Base-by-base conservation (phyloP, 2,113 vertebrate genomes). In the Actenoides hombroni region DNA sequence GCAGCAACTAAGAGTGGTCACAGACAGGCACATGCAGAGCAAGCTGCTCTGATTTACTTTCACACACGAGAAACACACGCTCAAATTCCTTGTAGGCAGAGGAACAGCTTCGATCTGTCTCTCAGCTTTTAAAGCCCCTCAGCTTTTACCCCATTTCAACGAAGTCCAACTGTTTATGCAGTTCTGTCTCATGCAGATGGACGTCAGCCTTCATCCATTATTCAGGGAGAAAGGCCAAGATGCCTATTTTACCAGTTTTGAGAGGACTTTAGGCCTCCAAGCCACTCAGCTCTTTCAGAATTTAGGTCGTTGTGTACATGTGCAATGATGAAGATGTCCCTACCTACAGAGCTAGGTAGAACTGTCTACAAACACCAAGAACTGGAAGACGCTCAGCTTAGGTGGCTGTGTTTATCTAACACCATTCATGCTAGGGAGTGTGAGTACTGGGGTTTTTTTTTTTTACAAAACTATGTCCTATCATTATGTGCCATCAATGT, bases 1-100 rank as follows among this genome's bases (percentile, higher is more conserved):
- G 59, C 31, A 83, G 73, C 33, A 26, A 19, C n/a, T 28, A 28
- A 37, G 26, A 13, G 11, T 35, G 4, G 39, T 63, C 64, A 37
- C n/a, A 75, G 56, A 31, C 19, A n/a, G 3, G 13, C 13, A 40
- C 0, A 0, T 11, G 17, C 60, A 89, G 23, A 37, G 12, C 31
- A 60, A 67, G 23, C 9, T 75, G 1, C 46, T 83, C 13, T 40
- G 21, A 28, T 69, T 88, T 85, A 83, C 42, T 60, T 88, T 82
- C 48, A 33, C 35, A 13, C 3, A 8, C 25, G 24, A 83, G 53
- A 69, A 71, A 69, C 13, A 2, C 16, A 14, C 11, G 33, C 16
- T 73, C 39, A 51, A 0, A 33, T 73, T 73, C 31, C 35, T 69
- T 57, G 60, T 26, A n/a, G 70, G 48, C 56, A 64, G 20, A 53